Evolutionary conservation across 1,140 invertebrate species (phyloP).

Genomic region (Sycobia sp.): DNA sequence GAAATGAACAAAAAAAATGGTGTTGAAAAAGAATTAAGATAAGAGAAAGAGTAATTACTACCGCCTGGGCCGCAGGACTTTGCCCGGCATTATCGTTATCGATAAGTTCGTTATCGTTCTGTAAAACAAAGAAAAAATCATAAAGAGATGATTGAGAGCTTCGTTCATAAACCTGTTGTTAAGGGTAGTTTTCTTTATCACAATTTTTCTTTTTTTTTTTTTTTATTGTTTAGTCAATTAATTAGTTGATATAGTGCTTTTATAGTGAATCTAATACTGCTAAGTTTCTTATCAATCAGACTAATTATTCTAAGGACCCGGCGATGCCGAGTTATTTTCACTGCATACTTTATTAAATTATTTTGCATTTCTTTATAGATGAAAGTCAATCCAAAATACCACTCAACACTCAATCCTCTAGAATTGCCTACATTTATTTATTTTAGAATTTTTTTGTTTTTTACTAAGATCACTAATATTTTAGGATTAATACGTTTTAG

Average conservation of each 20-base stretch:
- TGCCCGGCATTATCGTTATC: constrained; percentile 63
- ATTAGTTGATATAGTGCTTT: constrained; percentile 2
- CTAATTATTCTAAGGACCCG: constrained; percentile 25
- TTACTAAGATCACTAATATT: constrained; percentile 1
- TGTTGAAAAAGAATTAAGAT: constrained; percentile 41
- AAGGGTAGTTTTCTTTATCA: constrained; percentile 9
- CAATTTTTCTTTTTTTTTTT: no score
- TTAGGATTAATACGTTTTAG: background rate
- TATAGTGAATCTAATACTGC: constrained; percentile 15
- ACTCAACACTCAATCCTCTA: constrained; percentile 29
- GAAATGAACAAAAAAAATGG: constrained; percentile 33
- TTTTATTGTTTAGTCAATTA: no score
- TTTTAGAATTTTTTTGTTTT: constrained; percentile 11
- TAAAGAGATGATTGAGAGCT: constrained; percentile 57
- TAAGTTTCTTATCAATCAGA: background rate
- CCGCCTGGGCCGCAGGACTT: constrained; percentile 63
- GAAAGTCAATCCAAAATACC: constrained; percentile 25
- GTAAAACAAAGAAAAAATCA: constrained; percentile 61
- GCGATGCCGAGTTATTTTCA: constrained; percentile 24
- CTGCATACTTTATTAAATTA: constrained; percentile 10
- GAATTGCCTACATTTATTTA: constrained; percentile 21
- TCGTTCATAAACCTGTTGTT: constrained; percentile 31
- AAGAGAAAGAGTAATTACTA: constrained; percentile 59
- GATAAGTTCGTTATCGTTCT: constrained; percentile 63
- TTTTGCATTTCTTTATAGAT: constrained; percentile 16